A percentile compares a stretch with the other conserved stretches of the same genome.
phyloP scores from a whole-genome alignment of 2,113 vertebrate species.

The Cebus imitator region DNA sequence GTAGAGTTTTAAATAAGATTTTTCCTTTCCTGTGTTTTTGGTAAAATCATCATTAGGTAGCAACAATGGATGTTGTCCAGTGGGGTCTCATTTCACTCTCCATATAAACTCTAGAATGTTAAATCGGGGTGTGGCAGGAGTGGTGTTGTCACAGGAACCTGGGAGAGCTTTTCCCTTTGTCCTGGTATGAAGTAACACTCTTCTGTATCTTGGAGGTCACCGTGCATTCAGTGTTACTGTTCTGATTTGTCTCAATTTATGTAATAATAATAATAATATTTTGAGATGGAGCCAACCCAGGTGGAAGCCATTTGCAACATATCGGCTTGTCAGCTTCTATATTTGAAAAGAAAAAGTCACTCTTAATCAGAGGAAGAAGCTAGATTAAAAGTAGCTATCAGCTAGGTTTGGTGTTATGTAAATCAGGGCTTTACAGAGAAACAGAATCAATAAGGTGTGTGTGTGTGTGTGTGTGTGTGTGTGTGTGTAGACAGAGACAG shows the following conservation, averaged over 20 bases:
- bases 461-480: too few relatives aligned
- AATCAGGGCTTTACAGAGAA: background rate
- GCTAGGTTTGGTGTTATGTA: background rate
- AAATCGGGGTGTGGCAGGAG: background rate
- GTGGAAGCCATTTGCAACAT: background rate
- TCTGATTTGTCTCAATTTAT: background rate
- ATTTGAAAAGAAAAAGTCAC: background rate
- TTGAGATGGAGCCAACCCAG: background rate
- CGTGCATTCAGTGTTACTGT: background rate
- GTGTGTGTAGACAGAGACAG: background rate
- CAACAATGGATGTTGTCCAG: background rate
- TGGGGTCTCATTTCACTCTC: background rate
- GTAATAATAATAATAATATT: background rate
- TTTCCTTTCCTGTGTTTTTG: background rate
- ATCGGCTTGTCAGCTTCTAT: background rate
- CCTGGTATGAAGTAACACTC: background rate
- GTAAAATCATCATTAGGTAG: background rate
- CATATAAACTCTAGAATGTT: background rate
- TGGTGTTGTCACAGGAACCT: background rate
- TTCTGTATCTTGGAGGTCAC: background rate
- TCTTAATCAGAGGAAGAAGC: background rate
- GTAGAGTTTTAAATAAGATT: background rate
- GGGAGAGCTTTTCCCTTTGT: background rate
- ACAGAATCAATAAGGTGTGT: background rate
- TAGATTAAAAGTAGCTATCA: background rate